phyloP scores from a whole-genome alignment of 1,140 invertebrate species.

The Caenorhabditis tropicalis region DNA sequence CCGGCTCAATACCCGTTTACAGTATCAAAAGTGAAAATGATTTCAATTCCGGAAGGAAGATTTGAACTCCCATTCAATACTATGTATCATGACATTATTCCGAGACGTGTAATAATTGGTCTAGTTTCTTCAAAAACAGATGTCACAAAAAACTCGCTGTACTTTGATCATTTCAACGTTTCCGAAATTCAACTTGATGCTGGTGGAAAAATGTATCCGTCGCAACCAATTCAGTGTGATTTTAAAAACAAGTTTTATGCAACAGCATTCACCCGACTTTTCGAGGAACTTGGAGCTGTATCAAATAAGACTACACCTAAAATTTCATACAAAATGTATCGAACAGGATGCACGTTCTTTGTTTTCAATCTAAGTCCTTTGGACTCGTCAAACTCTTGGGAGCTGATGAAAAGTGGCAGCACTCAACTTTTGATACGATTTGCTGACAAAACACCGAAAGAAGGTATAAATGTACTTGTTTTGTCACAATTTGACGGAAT shows the following conservation, averaged over 20 bases:
- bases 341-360: neutral
- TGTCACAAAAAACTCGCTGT: neutral
- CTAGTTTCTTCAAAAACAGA: neutral
- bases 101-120: neutral
- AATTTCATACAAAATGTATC: neutral
- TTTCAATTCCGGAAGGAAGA: neutral
- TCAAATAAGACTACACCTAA: neutral
- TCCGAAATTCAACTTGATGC: neutral
- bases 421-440: neutral
- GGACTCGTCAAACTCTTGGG: neutral
- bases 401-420: neutral
- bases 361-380: neutral
- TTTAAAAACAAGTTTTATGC: neutral
- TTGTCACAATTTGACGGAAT: neutral
- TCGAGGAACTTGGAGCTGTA: too few relatives aligned
- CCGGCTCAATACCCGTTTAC: slow-evolving; percentile 11
- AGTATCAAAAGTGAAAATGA: neutral
- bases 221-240: neutral
- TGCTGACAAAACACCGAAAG: neutral
- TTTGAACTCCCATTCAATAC: neutral
- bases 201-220: neutral
- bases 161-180: neutral
- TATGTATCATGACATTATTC: slow-evolving; percentile 14
- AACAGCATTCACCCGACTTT: too few relatives aligned
- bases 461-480: neutral